phyloP scores from a whole-genome alignment of 2,113 vertebrate species.

The Podarcis cretensis region DNA sequence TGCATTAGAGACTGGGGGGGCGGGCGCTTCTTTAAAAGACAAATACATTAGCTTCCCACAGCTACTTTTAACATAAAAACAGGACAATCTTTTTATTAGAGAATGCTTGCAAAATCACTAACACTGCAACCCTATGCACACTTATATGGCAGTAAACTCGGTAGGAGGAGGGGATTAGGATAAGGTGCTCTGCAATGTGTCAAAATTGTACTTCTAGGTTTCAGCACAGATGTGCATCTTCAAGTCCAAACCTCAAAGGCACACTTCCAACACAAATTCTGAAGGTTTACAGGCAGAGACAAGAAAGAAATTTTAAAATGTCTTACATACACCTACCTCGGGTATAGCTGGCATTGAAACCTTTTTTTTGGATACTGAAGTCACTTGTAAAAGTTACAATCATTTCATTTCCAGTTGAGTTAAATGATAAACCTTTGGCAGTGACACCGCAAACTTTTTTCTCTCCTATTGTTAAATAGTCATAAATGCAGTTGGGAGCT shows the following conservation, averaged over 20 bases:
- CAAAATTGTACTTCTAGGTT: not conserved
- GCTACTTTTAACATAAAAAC: not conserved
- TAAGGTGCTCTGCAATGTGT: not conserved
- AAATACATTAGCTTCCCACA: not conserved
- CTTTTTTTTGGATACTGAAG: constrained; percentile 96
- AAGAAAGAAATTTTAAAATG: constrained; percentile 46
- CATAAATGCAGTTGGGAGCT: constrained; percentile 92
- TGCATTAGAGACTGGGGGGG: not conserved
- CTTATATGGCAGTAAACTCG: too few relatives aligned
- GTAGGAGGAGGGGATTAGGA: too few relatives aligned
- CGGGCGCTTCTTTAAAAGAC: too few relatives aligned
- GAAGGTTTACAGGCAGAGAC: constrained; percentile 1
- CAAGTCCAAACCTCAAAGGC: not conserved
- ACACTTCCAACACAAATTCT: not conserved
- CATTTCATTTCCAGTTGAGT: constrained; percentile 93
- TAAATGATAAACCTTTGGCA: constrained; percentile 90
- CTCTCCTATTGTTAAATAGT: constrained; percentile 84
- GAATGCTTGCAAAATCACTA: too few relatives aligned
- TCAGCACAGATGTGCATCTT: not conserved
- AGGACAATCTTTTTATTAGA: too few relatives aligned
- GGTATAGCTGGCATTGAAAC: constrained; percentile 89
- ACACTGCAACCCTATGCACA: too few relatives aligned
- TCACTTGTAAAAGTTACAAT: constrained; percentile 90
- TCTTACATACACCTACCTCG: constrained; percentile 82
- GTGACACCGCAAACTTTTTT: constrained; percentile 90